Percentiles rank a stretch among this genome's conserved stretches.
Conservation (phyloP, 2,888 invertebrate genomes). For the Sinelater perroti region DNA sequence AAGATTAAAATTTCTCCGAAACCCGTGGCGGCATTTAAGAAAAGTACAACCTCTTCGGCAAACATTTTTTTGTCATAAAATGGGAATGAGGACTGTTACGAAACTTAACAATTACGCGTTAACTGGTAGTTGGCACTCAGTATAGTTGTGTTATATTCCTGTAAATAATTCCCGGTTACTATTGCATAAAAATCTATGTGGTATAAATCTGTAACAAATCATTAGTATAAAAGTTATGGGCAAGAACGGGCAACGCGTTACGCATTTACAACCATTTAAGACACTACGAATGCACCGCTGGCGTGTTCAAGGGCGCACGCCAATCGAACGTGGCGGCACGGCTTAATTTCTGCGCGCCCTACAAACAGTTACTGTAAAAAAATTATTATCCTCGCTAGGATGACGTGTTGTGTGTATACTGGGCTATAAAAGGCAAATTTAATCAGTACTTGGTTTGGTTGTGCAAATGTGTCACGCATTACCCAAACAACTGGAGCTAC, state of each 20-base stretch:
- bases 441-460: constrained; percentile 24
- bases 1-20: no score
- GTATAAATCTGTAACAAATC: constrained; percentile 46
- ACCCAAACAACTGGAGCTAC: constrained; percentile 42
- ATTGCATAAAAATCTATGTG: constrained; percentile 43
- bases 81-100: constrained; percentile 25
- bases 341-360: background rate
- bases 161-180: constrained; percentile 52
- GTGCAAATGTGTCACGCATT: constrained; percentile 38
- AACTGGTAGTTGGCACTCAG: constrained; percentile 60
- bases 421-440: constrained; percentile 20
- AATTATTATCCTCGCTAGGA: no score
- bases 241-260: constrained; percentile 36
- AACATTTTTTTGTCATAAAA: constrained; percentile 26
- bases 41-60: constrained; percentile 9
- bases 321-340: no score
- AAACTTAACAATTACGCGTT: constrained; percentile 51
- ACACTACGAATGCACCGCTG: constrained; percentile 19
- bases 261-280: constrained; percentile 24
- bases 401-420: background rate
- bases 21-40: no score
- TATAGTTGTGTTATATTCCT: constrained; percentile 50
- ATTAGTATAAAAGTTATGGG: constrained; percentile 44
- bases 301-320: background rate
- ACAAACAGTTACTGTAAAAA: background rate